Evolutionary conservation across 1,140 invertebrate genomes (phyloP).

Genomic region (Apocrypta bakeri): DNA sequence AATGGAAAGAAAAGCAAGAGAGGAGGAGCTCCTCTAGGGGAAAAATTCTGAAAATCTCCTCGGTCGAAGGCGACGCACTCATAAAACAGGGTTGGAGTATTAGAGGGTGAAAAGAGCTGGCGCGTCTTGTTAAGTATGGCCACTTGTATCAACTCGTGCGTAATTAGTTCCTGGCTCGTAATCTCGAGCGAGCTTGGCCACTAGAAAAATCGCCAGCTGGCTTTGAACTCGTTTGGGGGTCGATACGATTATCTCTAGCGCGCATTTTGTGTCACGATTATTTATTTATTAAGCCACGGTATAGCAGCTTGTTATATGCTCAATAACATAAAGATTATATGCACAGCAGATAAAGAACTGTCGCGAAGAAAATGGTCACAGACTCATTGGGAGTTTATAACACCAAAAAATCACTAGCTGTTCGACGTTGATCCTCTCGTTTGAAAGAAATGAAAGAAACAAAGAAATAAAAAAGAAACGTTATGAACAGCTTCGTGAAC

Average conservation of each 20-base stretch:
- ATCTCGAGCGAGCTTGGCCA: neutral
- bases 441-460: neutral
- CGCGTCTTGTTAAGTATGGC: slow-evolving; percentile 16
- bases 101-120: slow-evolving; percentile 2
- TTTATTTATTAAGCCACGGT: too few species aligned
- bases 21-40: neutral
- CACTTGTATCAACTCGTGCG: neutral
- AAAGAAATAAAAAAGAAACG: neutral
- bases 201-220: neutral
- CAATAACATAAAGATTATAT: too few species aligned
- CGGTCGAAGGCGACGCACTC: neutral
- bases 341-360: too few species aligned
- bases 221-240: neutral
- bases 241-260: too few species aligned
- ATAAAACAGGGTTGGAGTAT: slow-evolving; percentile 12
- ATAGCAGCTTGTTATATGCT: too few species aligned
- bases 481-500: neutral
- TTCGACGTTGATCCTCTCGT: too few species aligned
- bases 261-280: too few species aligned
- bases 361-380: too few species aligned
- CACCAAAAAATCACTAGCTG: too few species aligned
- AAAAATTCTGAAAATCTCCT: slow-evolving; percentile 13
- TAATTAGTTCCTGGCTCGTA: slow-evolving; percentile 27
- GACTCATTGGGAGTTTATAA: too few species aligned
- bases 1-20: slow-evolving; percentile 1